Evolutionary conservation across 2,888 invertebrate genomes (phyloP).

Genomic region (Hydrotaea diabolus): DNA sequence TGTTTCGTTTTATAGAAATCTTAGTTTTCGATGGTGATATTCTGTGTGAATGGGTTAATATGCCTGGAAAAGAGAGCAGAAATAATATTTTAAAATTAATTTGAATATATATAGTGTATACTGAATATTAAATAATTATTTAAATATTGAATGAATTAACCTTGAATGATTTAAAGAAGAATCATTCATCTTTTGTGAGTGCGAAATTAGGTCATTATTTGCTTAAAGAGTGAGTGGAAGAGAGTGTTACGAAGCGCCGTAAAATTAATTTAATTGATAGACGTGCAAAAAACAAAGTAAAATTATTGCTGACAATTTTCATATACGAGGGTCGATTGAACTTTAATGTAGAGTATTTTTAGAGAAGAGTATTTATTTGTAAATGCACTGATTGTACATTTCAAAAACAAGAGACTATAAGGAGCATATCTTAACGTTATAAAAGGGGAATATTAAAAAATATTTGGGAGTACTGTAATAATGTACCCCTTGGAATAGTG

Average conservation of each 20-base stretch:
- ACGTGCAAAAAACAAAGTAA: background rate
- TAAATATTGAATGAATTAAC: background rate
- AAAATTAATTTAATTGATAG: slow-evolving; percentile 9
- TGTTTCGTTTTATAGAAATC: slow-evolving; percentile 73
- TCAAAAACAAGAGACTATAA: too few species aligned
- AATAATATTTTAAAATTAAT: slow-evolving; percentile 16
- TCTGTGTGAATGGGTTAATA: slow-evolving; percentile 67
- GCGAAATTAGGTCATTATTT: slow-evolving; percentile 42
- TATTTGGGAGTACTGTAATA: too few species aligned
- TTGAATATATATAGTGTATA: background rate
- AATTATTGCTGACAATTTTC: background rate
- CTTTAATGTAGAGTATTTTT: too few species aligned
- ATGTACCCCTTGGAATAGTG: too few species aligned
- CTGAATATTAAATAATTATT: slow-evolving; percentile 6
- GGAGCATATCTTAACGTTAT: too few species aligned
- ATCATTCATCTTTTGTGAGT: background rate
- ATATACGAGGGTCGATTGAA: background rate
- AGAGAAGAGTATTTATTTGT: too few species aligned
- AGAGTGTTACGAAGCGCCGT: background rate
- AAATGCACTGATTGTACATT: too few species aligned
- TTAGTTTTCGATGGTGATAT: slow-evolving; percentile 67
- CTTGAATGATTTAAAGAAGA: background rate
- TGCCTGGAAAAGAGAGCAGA: slow-evolving; percentile 74
- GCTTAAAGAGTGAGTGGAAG: background rate
- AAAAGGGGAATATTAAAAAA: too few species aligned